Percentiles rank a stretch among this genome's conserved stretches.
These are phyloP conservation scores for Tolmerus cingulatus DNA, from an alignment of 2,888 invertebrate genomes.

Conservation along the genomic window DNA sequence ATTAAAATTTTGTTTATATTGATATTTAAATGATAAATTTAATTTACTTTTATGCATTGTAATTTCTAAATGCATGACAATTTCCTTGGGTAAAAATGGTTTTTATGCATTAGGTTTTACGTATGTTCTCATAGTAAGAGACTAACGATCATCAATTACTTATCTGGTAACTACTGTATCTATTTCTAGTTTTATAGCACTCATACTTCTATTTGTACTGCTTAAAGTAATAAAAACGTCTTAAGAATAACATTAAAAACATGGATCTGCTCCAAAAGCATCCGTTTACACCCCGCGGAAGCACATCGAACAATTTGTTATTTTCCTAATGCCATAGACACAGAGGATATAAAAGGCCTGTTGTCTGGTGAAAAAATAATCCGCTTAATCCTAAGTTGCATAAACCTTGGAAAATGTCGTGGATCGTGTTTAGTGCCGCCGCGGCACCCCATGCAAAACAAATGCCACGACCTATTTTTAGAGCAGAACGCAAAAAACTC, in stretches of 20 bases:
- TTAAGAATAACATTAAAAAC: background rate
- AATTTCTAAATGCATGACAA: too few species aligned
- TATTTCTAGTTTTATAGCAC: too few species aligned
- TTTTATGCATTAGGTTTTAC: too few species aligned
- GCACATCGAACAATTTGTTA: background rate
- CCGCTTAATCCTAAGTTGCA: background rate
- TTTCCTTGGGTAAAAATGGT: too few species aligned
- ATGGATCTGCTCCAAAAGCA: background rate
- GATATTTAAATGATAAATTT: too few species aligned
- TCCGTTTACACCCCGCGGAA: background rate
- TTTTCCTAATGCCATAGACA: background rate
- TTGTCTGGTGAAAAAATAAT: background rate
- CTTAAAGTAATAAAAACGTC: background rate
- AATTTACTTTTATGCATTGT: too few species aligned
- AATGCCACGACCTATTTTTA: background rate
- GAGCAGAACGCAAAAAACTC: background rate
- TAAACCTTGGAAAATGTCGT: background rate
- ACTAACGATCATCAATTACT: too few species aligned
- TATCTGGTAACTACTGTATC: too few species aligned
- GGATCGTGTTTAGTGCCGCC: background rate
- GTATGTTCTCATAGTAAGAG: too few species aligned
- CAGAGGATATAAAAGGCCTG: background rate
- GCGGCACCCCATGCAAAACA: background rate
- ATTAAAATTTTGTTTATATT: too few species aligned
- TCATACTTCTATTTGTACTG: background rate